Evolutionary conservation across 2,888 invertebrate species (phyloP).

Genomic region (Cephonodes hylas): DNA sequence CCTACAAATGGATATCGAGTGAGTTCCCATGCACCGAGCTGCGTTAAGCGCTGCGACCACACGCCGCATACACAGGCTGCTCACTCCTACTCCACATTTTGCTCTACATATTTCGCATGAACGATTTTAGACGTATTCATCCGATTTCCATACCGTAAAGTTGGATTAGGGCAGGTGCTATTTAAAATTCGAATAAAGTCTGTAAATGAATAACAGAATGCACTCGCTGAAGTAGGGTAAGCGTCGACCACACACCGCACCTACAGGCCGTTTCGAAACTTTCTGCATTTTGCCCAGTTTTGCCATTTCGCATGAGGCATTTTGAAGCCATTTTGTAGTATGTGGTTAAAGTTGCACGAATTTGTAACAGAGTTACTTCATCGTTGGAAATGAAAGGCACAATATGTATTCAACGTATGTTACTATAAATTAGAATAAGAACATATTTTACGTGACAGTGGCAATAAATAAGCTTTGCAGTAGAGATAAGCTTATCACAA

Average conservation of each 20-base stretch:
- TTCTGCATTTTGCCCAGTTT: background rate
- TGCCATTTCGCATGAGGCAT: background rate
- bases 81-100: background rate
- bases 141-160: too few relatives aligned
- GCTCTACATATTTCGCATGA: background rate
- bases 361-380: background rate
- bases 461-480: background rate
- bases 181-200: conserved; percentile 1
- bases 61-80: background rate
- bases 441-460: too few relatives aligned
- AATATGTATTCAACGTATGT: background rate
- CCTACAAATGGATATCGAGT: background rate
- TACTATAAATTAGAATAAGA: too few relatives aligned
- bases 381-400: background rate
- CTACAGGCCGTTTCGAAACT: background rate
- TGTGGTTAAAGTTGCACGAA: background rate
- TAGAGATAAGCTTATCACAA: too few relatives aligned
- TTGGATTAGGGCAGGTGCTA: background rate
- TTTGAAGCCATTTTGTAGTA: background rate
- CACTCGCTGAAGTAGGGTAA: background rate
- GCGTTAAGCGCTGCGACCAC: background rate
- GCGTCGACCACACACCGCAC: background rate
- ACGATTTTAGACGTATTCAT: too few relatives aligned
- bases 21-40: background rate
- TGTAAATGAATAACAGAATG: background rate